Conservation (phyloP, 2,113 vertebrate genomes). For the Castor canadensis region DNA sequence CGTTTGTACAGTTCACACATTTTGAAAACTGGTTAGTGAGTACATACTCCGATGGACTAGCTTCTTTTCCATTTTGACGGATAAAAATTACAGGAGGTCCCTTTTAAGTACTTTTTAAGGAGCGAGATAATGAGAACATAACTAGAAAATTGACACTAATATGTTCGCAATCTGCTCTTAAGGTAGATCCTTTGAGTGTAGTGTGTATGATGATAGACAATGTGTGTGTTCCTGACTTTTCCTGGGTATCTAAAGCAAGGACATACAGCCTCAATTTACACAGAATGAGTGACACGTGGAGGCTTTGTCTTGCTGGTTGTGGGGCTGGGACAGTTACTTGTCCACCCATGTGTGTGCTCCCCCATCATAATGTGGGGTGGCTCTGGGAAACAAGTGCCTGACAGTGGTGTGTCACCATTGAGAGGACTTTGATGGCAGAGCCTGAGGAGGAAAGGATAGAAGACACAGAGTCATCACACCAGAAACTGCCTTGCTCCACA, state of each 20-base stretch:
- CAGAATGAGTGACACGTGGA: not conserved
- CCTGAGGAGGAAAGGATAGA: not conserved
- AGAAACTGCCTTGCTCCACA: not conserved
- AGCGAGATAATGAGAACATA: conserved; percentile 57
- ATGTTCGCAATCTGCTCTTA: conserved; percentile 48
- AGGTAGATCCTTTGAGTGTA: conserved; percentile 60
- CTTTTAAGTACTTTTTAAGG: no score
- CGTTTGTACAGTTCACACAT: conserved; percentile 65
- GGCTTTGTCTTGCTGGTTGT: not conserved
- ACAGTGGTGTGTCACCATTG: not conserved
- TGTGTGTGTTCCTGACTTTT: conserved; percentile 34
- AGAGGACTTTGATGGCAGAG: not conserved
- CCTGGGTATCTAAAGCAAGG: not conserved
- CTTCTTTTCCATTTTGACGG: conserved; percentile 70
- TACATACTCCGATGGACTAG: conserved; percentile 51
- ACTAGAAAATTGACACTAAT: conserved; percentile 71
- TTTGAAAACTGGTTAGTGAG: conserved; percentile 50
- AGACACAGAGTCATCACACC: no score
- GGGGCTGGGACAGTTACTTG: not conserved
- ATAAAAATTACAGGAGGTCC: conserved; percentile 62
- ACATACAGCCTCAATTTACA: no score
- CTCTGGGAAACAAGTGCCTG: not conserved
- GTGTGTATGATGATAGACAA: conserved; percentile 74
- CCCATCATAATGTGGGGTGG: fast-evolving
- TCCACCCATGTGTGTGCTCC: fast-evolving